Percentiles rank a stretch among this genome's conserved stretches.
These are phyloP conservation scores for Erannis defoliaria DNA, from an alignment of 2,888 invertebrate genomes.

Conservation along the genomic window DNA sequence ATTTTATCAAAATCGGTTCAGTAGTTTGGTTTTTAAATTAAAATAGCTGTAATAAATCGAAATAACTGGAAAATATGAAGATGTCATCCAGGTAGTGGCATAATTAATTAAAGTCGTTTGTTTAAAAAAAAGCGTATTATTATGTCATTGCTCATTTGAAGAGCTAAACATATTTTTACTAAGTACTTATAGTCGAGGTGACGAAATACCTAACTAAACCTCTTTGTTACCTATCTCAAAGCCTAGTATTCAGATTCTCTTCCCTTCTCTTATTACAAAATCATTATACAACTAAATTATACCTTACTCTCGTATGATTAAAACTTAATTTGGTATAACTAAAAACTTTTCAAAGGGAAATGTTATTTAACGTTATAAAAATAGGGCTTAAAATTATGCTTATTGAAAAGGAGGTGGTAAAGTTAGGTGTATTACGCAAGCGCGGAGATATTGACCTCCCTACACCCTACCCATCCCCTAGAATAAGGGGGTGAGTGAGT, in stretches of 20 bases:
- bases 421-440: slow-evolving; percentile 61
- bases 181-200: slow-evolving; percentile 11
- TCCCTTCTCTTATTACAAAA: slow-evolving; percentile 14
- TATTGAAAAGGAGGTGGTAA: slow-evolving; percentile 33
- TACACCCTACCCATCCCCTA: slow-evolving; percentile 42
- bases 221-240: slow-evolving; percentile 19
- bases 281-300: background rate
- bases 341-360: slow-evolving; percentile 6
- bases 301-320: slow-evolving; percentile 7
- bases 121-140: too few species aligned
- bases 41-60: too few species aligned
- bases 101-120: too few species aligned
- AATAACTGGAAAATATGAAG: too few species aligned
- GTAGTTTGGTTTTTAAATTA: too few species aligned
- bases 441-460: slow-evolving; percentile 74
- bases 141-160: slow-evolving; percentile 56
- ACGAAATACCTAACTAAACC: slow-evolving; percentile 18
- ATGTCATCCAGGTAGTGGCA: too few species aligned
- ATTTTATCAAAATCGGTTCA: too few species aligned
- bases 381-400: slow-evolving; percentile 39
- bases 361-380: background rate
- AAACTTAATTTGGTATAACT: background rate
- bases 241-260: slow-evolving; percentile 15
- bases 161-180: background rate
- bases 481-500: slow-evolving; percentile 51